Base-by-base conservation (phyloP, 2,888 invertebrate genomes). In the Nemurella pictetii region DNA sequence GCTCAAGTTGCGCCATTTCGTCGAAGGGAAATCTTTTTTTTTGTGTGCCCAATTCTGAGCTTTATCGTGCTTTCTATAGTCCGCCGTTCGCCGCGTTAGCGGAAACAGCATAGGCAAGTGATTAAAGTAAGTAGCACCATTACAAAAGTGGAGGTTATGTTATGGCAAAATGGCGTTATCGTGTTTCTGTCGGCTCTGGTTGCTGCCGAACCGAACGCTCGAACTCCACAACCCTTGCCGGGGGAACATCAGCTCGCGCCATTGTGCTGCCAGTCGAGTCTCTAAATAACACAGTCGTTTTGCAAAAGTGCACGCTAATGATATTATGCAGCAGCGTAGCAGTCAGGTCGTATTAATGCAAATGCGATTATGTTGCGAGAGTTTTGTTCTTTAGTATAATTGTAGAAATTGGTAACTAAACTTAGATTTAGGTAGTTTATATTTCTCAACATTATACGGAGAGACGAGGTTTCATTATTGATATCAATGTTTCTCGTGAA, bases 91-190 rank as follows among this genome's bases (percentile, higher is more conserved):
- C 35, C 20, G 80, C 80, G n/a, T 80, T 80, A 80, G 80, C 32
- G 30, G 35, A 35, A 80, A 32, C 30, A 80, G 80, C 80, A 32
- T 80, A 80, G 80, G 36, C 80, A 27, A 82, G 82, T 82, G 82
- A 82, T 82, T 82, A 82, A 82, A 82, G 82, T 82, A 82, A 82
- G 82, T 82, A 82, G 82, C 82, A 29, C 82, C 82, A 82, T 82
- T 82, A 55, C 82, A 72, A 72, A 82, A 82, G 72, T 82, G 82
- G 30, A n/a, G 82, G 82, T 82, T 72, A 72, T 82, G 82, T 82
- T 82, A 82, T 82, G 55, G 72, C 72, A 82, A 72, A 82, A 82
- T 82, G 72, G 82, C 73, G 82, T 82, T 82, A 82, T 82, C 82
- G 72, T 82, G 72, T 82, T 72, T 12, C 20, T n/a, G 72, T 72